A percentile compares a stretch with the other conserved stretches of the same genome.
phyloP scores from a whole-genome alignment of 2,888 invertebrate species.

The Platycnemis pennipes region DNA sequence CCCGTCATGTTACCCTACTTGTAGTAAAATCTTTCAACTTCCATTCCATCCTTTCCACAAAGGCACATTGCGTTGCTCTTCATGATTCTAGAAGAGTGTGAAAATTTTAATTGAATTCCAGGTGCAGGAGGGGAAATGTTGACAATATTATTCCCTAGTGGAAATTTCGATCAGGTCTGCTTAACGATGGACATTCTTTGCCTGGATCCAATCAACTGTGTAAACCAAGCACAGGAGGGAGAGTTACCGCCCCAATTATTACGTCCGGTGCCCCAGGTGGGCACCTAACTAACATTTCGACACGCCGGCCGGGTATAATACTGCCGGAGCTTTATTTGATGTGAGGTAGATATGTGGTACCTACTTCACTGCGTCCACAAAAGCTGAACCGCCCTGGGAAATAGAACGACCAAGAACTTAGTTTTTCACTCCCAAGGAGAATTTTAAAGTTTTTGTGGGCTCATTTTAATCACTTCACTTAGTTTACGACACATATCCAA shows the following conservation, averaged over 20 bases:
- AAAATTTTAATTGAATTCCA: background rate
- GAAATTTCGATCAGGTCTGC: background rate
- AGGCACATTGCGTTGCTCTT: no score
- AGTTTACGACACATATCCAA: no score
- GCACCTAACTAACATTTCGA: background rate
- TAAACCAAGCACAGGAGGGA: background rate
- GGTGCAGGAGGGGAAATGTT: background rate
- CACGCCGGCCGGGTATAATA: background rate
- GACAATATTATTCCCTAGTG: background rate
- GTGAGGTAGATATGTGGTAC: background rate
- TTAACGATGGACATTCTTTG: background rate
- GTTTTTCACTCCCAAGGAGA: background rate
- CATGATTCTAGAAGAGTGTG: background rate
- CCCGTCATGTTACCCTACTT: no score
- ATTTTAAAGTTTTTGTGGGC: no score
- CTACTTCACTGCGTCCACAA: background rate
- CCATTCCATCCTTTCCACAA: no score
- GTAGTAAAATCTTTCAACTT: no score
- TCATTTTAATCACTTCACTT: no score
- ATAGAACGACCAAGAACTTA: background rate
- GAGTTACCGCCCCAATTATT: background rate
- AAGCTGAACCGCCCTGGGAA: background rate
- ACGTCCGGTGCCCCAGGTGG: background rate
- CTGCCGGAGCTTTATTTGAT: background rate
- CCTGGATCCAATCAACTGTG: background rate